Base-by-base conservation (phyloP, 1,140 invertebrate species). In the Bradysia coprophila region DNA sequence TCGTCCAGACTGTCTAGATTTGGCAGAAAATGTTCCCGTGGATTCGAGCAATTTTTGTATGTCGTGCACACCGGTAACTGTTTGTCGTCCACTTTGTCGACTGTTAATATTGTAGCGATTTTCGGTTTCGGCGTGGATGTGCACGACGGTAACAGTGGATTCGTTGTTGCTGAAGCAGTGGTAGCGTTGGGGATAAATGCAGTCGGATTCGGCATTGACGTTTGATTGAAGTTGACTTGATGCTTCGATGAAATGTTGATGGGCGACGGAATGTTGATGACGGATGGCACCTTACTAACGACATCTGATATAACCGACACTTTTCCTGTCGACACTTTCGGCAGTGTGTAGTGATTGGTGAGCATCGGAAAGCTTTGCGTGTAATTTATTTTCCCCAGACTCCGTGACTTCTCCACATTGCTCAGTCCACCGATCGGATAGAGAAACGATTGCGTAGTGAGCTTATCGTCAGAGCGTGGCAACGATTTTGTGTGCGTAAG, bases 1-100 rank as follows among this genome's bases (percentile, higher is more conserved):
- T 81, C 77, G 16, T 70, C 66, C 38, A 76, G 66, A 43, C 77
- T 76, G 18, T 57, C 58, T 19, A 59, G 61, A 38, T 66, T 66
- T 28, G 63, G 53, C 42, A 62, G 44, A 41, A 60, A 60, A 46
- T 60, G 58, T 41, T 61, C 58, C 38, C 55, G 59, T 32, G 58
- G 58, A 49, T 59, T 60, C 15, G 52, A 45, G 37, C 58, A 60
- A 45, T 60, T 61, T 43, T 58, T 61, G 6, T 55, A 61, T 19
- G 58, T 60, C 34, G 58, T 61, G 38, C 56, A 60, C 23, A 60
- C 57, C 6, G 58, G 57, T 19, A 61, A 46, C 40, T 58, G 57
- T 38, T 61, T 60, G 36, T 43, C 42, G 28, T 32, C 21, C 15
- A 19, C 15, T 22, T 37, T 38, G n/a, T n/a, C n/a, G n/a, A n/a